A percentile compares a stretch with the other conserved stretches of the same genome.
Evolutionary conservation across 2,888 invertebrate genomes (phyloP).

Genomic region (Trileptium ribeirensis): DNA sequence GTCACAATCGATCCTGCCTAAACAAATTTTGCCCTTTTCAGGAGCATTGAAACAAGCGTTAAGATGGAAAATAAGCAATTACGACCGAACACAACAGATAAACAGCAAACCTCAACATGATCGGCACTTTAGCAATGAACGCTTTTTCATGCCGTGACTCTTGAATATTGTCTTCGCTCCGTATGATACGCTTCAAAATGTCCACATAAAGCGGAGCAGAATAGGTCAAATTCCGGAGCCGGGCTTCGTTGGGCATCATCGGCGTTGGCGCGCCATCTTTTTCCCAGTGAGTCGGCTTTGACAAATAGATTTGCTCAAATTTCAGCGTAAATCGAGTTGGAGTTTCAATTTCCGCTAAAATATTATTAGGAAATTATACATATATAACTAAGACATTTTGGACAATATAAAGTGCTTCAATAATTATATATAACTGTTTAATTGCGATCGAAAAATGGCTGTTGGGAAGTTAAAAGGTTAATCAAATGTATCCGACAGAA

Average conservation of each 20-base stretch:
- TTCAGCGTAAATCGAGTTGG: constrained; percentile 79
- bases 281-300: constrained; percentile 99
- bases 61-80: too few relatives aligned
- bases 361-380: too few relatives aligned
- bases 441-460: too few relatives aligned
- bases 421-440: too few relatives aligned
- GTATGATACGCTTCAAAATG: constrained; percentile 88
- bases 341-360: constrained; percentile 52
- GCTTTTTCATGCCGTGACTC: constrained; percentile 67
- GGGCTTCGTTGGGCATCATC: constrained; percentile 99
- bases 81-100: neutral
- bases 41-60: too few relatives aligned
- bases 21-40: too few relatives aligned
- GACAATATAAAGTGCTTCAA: too few relatives aligned
- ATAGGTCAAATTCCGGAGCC: constrained; percentile 77
- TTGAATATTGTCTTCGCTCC: constrained; percentile 70
- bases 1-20: too few relatives aligned
- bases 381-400: too few relatives aligned
- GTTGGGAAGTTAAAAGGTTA: too few relatives aligned
- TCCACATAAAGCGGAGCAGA: constrained; percentile 98
- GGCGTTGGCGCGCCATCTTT: constrained; percentile 98
- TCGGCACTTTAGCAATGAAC: constrained; percentile 84
- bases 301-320: constrained; percentile 97
- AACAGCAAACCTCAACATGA: constrained; percentile 66
- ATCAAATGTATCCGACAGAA: too few relatives aligned